These are phyloP conservation scores for Poeciliopsis retropinna DNA, from an alignment of 2,113 vertebrate genomes.

Conservation along the genomic window DNA sequence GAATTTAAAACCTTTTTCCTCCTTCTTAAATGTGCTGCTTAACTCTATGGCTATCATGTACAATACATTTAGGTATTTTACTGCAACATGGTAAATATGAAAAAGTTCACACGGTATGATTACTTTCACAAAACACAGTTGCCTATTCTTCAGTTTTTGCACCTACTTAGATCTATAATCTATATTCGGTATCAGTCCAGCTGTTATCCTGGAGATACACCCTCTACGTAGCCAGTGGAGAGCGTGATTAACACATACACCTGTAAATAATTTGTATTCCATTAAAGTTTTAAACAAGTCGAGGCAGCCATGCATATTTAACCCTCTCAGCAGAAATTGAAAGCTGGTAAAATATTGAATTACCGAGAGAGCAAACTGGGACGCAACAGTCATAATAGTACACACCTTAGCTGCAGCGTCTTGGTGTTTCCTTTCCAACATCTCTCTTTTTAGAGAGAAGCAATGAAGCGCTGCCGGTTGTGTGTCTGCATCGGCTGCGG, in stretches of 20 bases:
- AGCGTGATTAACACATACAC: conserved; percentile 41
- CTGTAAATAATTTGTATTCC: conserved; percentile 74
- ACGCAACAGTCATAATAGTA: conserved; percentile 42
- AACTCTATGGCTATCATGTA: background rate
- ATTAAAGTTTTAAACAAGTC: conserved; percentile 62
- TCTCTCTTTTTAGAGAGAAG: conserved; percentile 39
- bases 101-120: background rate
- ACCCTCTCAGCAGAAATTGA: conserved; percentile 41
- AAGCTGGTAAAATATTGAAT: conserved; percentile 53
- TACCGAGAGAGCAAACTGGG: conserved; percentile 38
- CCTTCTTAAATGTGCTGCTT: background rate
- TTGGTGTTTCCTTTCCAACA: conserved; percentile 20
- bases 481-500: conserved; percentile 41
- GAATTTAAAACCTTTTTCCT: too few species aligned
- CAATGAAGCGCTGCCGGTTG: conserved; percentile 16
- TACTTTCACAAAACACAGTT: background rate
- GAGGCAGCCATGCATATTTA: conserved; percentile 56
- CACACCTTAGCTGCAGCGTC: conserved; percentile 56
- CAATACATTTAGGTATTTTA: background rate
- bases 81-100: background rate
- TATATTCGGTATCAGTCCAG: conserved; percentile 36
- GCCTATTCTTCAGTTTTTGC: conserved; percentile 7
- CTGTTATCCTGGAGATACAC: conserved; percentile 30
- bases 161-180: background rate
- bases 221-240: conserved; percentile 7